Base-by-base conservation (phyloP, 2,113 vertebrate species). In the Elephas maximus region DNA sequence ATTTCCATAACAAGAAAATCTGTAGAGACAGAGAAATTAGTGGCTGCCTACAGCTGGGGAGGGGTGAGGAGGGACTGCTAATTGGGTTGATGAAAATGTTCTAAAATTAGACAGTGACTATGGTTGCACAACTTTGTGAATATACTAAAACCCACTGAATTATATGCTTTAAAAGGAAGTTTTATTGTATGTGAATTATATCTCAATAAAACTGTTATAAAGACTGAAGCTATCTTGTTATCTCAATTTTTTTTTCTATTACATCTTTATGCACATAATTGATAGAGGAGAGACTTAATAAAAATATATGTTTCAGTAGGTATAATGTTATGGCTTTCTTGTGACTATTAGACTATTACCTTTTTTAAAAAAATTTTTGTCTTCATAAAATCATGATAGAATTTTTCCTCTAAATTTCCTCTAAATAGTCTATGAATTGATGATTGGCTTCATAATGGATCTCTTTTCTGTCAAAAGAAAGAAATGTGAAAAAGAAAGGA, bases 131-230 rank as follows among this genome's bases (percentile, higher is more conserved):
- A 62, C 23, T 83, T 63, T 69, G 37, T 96, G 79, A 89, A n/a
- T 67, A 71, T 76, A 33, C 5, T 73, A 80, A 85, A 94, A 82
- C 0, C 1, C 26, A 51, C 12, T 62, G 5, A 86, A 71, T 7
- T 45, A 33, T 81, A 80, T 4, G 60, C 5, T 94, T 80, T 60
- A 45, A 83, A 83, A 90, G n/a, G 26, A 33, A 71, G 3, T 48
- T 92, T 96, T 88, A 91, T 73, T n/a, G 23, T 60, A 53, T 89
- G 26, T 87, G 67, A 94, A 73, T 93, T 91, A 90, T 44, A 67
- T 67, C 26, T 76, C 62, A 83, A 37, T 88, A 53, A 88, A 93
- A 93, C 23, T 84, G 2, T 60, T 88, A 83, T 28, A 77, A 67
- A 94, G 88, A 77, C 76, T 37, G 60, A 94, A 63, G 17, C 21